Evolutionary conservation across 2,113 vertebrate species (phyloP).

Genomic region (Murina feae): DNA sequence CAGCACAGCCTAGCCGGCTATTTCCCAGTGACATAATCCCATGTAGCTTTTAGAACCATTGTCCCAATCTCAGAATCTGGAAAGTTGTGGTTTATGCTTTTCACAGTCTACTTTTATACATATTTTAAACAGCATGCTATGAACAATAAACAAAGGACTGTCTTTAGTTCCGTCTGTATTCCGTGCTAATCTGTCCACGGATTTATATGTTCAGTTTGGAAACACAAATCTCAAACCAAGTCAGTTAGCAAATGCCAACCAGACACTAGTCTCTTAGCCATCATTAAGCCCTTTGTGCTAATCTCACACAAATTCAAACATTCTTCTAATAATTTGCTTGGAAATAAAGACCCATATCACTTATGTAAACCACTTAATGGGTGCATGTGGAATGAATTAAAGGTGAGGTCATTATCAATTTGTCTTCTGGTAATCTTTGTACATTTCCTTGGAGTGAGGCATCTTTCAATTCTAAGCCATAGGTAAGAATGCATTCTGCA

Average conservation of each 20-base stretch:
- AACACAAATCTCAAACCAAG: conserved; percentile 7
- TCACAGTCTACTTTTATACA: background rate
- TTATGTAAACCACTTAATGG: background rate
- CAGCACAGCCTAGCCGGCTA: no score
- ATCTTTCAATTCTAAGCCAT: conserved; percentile 18
- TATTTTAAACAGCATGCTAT: accelerated
- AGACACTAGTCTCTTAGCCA: background rate
- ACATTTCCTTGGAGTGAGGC: background rate
- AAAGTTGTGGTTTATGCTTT: background rate
- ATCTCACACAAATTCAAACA: background rate
- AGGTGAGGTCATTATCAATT: conserved; percentile 20
- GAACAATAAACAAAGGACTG: background rate
- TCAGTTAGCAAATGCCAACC: background rate
- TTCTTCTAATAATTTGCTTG: background rate
- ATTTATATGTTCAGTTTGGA: background rate
- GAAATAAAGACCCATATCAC: background rate
- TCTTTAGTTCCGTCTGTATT: background rate
- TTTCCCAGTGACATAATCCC: no score
- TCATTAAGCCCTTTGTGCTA: background rate
- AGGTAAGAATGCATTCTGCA: background rate
- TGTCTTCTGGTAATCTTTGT: background rate
- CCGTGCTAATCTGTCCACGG: background rate
- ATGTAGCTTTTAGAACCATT: background rate
- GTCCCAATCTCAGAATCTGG: background rate
- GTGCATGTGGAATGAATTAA: background rate